Evolutionary conservation across 2,888 invertebrate species (phyloP), one percentile per base, ranked within the genome.

Genomic region (Tholera decimalis): DNA sequence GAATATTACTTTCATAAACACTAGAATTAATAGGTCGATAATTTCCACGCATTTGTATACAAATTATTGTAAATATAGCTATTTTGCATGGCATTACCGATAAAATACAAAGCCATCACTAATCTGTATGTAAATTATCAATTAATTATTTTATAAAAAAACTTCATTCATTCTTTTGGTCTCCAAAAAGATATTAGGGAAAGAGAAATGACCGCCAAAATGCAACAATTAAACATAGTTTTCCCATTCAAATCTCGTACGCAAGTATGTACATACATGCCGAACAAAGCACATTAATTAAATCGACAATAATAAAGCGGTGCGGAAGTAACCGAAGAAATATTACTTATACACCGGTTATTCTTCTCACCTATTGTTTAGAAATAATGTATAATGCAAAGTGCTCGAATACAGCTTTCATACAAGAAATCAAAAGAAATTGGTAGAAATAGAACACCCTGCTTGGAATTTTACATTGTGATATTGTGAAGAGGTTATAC

Each of bases 311-410:
- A 75, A 69, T 46, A 69, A 63, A 49, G n/a, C 26, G 62, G n/a
- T 54, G 41, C 33, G 24, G 30, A 35, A 37, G 50, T 33, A 58
- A 59, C 69, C 28, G 44, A 60, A 73, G 69, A 69, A 69, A 64
- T 56, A 75, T 60, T 51, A 61, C 57, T 62, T 51, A 30, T 67
- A 79, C n/a, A n/a, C 61, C 28, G 33, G 56, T 62, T 67, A 64
- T 67, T 73, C 41, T 46, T 64, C 47, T 39, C 51, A 55, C 18
- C 60, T 50, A 65, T 77, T 80, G 70, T 77, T 71, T 49, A 55
- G 43, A 33, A 64, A 73, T 67, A 76, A 76, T 70, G 63, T 73
- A 76, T 57, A 72, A 76, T 67, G 56, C 54, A 67, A 70, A 70
- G 55, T 46, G 55, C 58, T 65, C 58, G 60, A 73, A 70, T 58